These are phyloP conservation scores for Macropodus opercularis DNA, from an alignment of 2,797 vertebrate species.

Conservation along the genomic window DNA sequence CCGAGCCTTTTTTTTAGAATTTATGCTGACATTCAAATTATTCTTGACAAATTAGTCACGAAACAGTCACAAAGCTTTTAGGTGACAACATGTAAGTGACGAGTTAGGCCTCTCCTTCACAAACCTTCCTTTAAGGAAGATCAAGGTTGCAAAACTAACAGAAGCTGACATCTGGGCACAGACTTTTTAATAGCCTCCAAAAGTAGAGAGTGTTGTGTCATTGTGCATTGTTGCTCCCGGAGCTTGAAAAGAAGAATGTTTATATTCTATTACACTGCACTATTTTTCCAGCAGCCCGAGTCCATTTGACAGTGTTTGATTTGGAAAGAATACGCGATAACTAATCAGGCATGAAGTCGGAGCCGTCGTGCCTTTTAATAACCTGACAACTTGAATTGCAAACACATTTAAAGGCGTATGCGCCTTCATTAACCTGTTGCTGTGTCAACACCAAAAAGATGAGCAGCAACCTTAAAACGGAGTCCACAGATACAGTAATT, in stretches of 20 bases:
- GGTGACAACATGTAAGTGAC: background rate
- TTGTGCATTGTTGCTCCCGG: background rate
- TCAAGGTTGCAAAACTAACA: background rate
- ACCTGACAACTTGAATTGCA: background rate
- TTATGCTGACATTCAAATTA: conserved; percentile 1
- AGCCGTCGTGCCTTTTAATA: conserved; percentile 6
- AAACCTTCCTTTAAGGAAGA: background rate
- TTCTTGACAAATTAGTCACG: conserved; percentile 5
- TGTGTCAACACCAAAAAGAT: background rate
- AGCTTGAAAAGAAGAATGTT: background rate
- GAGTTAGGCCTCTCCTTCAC: background rate
- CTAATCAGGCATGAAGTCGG: background rate
- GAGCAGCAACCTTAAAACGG: background rate
- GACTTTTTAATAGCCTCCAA: conserved; percentile 10
- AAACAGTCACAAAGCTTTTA: conserved; percentile 12
- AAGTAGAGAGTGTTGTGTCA: background rate
- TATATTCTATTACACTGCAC: background rate
- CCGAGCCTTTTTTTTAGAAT: conserved; percentile 2
- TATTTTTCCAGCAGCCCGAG: background rate
- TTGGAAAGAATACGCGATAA: conserved; percentile 6
- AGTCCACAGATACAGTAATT: no score
- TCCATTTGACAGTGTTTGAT: conserved; percentile 18
- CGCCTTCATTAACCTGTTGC: no score
- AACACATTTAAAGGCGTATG: background rate
- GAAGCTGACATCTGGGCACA: background rate